Evolutionary conservation across 2,113 vertebrate genomes (phyloP).

Genomic region (Stegastes partitus): DNA sequence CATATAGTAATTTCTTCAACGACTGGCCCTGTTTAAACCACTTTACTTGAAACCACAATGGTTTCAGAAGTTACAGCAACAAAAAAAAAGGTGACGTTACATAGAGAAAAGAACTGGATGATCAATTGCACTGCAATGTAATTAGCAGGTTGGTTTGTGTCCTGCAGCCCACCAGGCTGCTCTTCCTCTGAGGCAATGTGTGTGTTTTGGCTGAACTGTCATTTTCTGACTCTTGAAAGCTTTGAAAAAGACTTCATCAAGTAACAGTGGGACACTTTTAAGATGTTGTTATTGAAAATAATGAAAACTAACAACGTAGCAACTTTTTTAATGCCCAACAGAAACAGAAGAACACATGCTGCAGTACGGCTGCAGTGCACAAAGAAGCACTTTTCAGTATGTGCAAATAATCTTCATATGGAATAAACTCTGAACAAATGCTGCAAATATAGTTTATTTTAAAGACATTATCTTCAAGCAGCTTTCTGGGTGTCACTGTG

Average conservation of each 20-base stretch:
- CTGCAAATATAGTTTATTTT: constrained; percentile 15
- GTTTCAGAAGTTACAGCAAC: constrained; percentile 17
- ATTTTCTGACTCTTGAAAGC: constrained; percentile 10
- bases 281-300: not conserved
- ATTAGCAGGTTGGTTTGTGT: constrained; percentile 45
- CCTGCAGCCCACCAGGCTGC: constrained; percentile 1
- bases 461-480: not conserved
- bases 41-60: not conserved
- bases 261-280: not conserved
- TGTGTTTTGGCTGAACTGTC: constrained; percentile 21
- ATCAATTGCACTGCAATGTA: constrained; percentile 55
- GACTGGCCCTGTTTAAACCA: not conserved
- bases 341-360: not conserved
- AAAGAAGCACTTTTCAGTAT: not conserved
- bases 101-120: constrained; percentile 24
- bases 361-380: constrained; percentile 15
- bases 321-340: constrained; percentile 1
- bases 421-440: constrained; percentile 31
- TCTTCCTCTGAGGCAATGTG: not conserved
- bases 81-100: constrained; percentile 19
- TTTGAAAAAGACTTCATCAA: constrained; percentile 26
- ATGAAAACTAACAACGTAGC: not conserved
- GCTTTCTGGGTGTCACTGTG: not conserved
- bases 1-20: constrained; percentile 10
- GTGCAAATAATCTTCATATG: constrained; percentile 36